Base-by-base conservation (phyloP, 2,797 vertebrate species). In the Ficedula albicollis region DNA sequence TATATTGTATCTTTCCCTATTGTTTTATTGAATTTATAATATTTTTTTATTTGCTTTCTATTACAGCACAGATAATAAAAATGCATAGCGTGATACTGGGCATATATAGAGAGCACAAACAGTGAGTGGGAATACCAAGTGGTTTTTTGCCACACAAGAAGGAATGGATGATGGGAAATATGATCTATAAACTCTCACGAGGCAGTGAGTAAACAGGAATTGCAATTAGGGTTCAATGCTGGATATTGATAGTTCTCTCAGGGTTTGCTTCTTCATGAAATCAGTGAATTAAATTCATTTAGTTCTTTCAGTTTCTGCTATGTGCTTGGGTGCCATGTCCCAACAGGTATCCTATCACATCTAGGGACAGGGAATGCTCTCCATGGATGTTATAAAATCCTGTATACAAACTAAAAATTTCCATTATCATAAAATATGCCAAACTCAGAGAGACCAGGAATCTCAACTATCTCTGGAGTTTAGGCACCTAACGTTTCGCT, bases 41-140 rank as follows among this genome's bases (percentile, higher is more conserved):
- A 66, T 36, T 69, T 36, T 41, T 87, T 88, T 78, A 83, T 77
- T 95, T 93, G 30, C 30, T 93, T 94, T 96, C 62, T 81, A 36
- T 92, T 86, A 86, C n/a, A 62, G 36, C 21, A 51, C 8, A 49
- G 22, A 51, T 34, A 91, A 85, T 85, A 94, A 87, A 91, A 94
- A 90, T 81, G 25, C 62, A 46, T 62, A 64, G 6, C 39, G 41
- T 44, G 56, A 34, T 67, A 72, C 20, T 60, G 41, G 25, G 9
- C 12, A 46, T 67, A 74, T 32, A 64, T 43, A 92, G 84, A 86
- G 43, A 81, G 19, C 6, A 55, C 27, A 82, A 62, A 30, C n/a
- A 70, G 52, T 89, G 56, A 63, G 13, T 29, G 15, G 26, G 54
- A 90, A 87, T 85, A 48, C 1, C 8, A 81, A 64, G 5, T 60